Evolutionary conservation across 2,797 vertebrate genomes (phyloP).

Genomic region (Dendrocincla fuliginosa): DNA sequence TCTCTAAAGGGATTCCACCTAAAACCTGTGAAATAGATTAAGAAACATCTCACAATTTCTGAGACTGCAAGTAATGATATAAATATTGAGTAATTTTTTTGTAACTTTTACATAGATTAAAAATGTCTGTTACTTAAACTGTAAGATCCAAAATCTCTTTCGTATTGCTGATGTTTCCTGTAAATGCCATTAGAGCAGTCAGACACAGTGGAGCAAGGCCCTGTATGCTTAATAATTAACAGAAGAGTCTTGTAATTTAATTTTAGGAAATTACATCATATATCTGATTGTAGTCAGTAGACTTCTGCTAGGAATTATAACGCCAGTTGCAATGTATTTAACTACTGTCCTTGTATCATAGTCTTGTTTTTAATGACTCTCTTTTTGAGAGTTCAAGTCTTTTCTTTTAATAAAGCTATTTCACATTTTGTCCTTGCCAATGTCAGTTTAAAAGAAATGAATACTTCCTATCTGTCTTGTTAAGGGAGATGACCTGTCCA

Average conservation of each 20-base stretch:
- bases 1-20: neutral
- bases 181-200: neutral
- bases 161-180: neutral
- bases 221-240: neutral
- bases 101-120: neutral
- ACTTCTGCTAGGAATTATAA: neutral
- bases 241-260: neutral
- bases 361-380: conserved; percentile 47
- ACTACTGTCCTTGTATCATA: neutral
- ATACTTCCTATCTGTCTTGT: conserved; percentile 63
- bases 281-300: neutral
- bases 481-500: conserved; percentile 63
- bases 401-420: conserved; percentile 54
- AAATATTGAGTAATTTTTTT: neutral
- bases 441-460: conserved; percentile 63
- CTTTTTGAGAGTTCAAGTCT: conserved; percentile 22
- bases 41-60: neutral
- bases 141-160: neutral
- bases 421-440: conserved; percentile 64
- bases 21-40: neutral
- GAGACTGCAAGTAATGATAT: neutral
- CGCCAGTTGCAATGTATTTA: neutral
- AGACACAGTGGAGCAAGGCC: neutral
- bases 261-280: neutral
- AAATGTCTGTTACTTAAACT: neutral